Evolutionary conservation across 2,888 invertebrate genomes (phyloP).

Genomic region (Petrophora chlorosata): DNA sequence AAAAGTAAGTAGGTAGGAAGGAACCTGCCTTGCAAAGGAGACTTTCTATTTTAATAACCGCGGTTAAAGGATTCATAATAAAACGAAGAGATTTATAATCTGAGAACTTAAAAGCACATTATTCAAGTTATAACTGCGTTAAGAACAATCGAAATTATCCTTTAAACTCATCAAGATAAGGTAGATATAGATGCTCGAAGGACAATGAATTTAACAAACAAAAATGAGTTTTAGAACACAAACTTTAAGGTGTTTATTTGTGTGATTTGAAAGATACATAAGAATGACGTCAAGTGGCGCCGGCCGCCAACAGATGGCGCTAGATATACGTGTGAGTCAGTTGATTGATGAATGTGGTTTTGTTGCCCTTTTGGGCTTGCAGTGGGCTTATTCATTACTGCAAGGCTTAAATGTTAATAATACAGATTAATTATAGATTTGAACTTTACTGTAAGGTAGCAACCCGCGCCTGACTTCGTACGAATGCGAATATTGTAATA

Average conservation of each 20-base stretch:
- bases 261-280: not conserved
- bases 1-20: no score
- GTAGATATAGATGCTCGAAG: no score
- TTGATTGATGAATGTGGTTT: conserved; percentile 54
- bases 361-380: conserved; percentile 32
- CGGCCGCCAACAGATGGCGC: conserved; percentile 62
- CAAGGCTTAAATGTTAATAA: no score
- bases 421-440: no score
- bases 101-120: conserved; percentile 21
- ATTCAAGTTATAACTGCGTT: not conserved
- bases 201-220: no score
- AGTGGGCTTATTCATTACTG: no score
- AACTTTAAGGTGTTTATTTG: no score
- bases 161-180: no score
- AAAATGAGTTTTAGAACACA: no score
- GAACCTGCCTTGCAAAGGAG: conserved; percentile 24
- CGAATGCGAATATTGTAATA: no score
- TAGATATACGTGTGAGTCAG: conserved; percentile 51
- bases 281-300: conserved; percentile 50
- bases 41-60: conserved; percentile 37
- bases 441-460: no score
- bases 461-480: no score
- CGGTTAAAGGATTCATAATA: conserved; percentile 36
- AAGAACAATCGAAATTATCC: not conserved
- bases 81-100: conserved; percentile 44